Conservation (phyloP, 2,797 vertebrate species). For the Poeciliopsis infans region DNA sequence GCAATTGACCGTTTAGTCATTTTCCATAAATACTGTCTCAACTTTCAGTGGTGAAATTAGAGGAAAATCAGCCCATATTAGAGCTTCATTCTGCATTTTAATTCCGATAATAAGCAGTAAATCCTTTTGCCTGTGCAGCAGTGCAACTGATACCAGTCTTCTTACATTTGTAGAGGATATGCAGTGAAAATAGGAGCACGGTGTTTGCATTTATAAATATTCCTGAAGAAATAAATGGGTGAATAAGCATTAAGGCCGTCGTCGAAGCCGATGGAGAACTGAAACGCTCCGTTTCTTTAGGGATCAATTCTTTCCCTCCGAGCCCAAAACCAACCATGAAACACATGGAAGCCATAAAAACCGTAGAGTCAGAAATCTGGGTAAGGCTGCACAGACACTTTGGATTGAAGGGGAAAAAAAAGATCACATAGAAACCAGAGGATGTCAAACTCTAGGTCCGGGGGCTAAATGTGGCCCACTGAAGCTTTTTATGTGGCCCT, state of each 20-base stretch:
- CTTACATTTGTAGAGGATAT: slow-evolving; percentile 13
- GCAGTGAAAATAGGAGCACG: slow-evolving; percentile 20
- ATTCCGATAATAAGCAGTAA: not conserved
- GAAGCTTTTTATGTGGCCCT: too few species aligned
- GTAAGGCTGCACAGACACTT: slow-evolving; percentile 46
- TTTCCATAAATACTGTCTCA: slow-evolving; percentile 47
- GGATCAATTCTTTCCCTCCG: slow-evolving; percentile 69
- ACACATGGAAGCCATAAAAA: slow-evolving; percentile 80
- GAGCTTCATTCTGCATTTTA: slow-evolving; percentile 1
- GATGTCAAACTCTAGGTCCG: not conserved
- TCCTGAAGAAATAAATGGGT: slow-evolving; percentile 55
- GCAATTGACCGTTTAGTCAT: slow-evolving; percentile 38
- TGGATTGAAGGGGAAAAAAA: slow-evolving; percentile 16
- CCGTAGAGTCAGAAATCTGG: slow-evolving; percentile 25
- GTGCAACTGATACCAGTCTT: not conserved
- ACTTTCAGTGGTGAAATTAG: slow-evolving; percentile 14
- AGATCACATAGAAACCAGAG: slow-evolving; percentile 29
- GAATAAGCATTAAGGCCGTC: slow-evolving; percentile 36
- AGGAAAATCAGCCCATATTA: slow-evolving; percentile 22
- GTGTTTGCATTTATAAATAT: slow-evolving; percentile 28
- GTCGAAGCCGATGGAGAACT: slow-evolving; percentile 55
- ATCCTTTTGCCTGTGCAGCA: slow-evolving; percentile 11
- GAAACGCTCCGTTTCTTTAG: slow-evolving; percentile 64
- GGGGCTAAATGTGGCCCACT: too few species aligned
- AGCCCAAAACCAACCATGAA: slow-evolving; percentile 54